Percentiles rank a stretch among this genome's conserved stretches.
phyloP scores from a whole-genome alignment of 2,797 vertebrate species.

The Phataginus tricuspis region DNA sequence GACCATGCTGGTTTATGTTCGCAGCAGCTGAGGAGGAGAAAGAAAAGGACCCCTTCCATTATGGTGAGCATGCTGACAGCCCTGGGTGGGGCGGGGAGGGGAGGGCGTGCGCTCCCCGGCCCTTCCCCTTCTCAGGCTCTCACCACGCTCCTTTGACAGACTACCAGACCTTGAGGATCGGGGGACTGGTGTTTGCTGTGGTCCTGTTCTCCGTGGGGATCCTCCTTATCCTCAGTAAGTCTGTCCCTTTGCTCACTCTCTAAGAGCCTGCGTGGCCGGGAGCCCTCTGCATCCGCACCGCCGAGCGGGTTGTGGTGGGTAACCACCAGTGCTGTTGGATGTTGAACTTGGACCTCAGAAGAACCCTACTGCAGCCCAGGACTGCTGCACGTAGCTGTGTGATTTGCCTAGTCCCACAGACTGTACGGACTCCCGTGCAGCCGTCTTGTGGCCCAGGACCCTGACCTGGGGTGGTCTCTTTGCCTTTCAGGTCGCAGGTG shows the following conservation, averaged over 20 bases:
- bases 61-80: slow-evolving; percentile 87
- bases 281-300: fast-evolving
- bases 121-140: background rate
- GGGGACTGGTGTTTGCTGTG: slow-evolving; percentile 94
- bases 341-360: background rate
- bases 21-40: slow-evolving; percentile 85
- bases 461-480: background rate
- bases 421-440: fast-evolving
- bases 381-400: fast-evolving
- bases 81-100: background rate
- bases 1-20: slow-evolving; percentile 37
- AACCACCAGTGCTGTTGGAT: background rate
- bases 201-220: slow-evolving; percentile 95
- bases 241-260: background rate
- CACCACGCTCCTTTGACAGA: slow-evolving; percentile 84
- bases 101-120: background rate
- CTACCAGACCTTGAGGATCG: slow-evolving; percentile 96
- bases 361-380: background rate
- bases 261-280: background rate
- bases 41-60: slow-evolving; percentile 91
- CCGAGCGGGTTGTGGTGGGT: fast-evolving
- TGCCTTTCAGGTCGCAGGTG: slow-evolving; percentile 92
- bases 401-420: background rate
- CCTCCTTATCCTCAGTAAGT: slow-evolving; percentile 97
- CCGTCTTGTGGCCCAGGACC: fast-evolving